Conservation (phyloP, 2,888 invertebrate species). For the Melieria omissa region DNA sequence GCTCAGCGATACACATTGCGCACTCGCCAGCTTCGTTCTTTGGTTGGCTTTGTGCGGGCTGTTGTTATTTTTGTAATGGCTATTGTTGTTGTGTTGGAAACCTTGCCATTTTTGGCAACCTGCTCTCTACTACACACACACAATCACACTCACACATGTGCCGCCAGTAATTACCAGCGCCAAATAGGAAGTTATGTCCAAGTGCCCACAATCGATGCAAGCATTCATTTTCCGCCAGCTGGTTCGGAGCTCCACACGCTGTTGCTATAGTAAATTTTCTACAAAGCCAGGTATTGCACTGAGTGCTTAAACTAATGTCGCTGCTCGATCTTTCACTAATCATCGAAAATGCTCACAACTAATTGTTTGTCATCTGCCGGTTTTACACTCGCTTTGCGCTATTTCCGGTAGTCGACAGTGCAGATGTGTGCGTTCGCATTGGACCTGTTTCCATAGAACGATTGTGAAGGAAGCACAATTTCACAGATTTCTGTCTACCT, state of each 20-base stretch:
- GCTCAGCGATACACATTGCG: too few relatives aligned
- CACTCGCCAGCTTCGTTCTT: neutral
- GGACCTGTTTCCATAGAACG: neutral
- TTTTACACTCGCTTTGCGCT: neutral
- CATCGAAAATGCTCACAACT: neutral
- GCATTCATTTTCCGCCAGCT: neutral
- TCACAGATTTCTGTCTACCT: too few relatives aligned
- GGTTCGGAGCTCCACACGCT: neutral
- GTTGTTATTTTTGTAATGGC: neutral
- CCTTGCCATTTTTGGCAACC: slow-evolving; percentile 60
- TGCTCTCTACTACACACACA: slow-evolving; percentile 50
- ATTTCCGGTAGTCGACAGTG: slow-evolving; percentile 16
- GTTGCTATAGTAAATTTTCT: too few relatives aligned
- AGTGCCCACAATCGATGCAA: neutral
- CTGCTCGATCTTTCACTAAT: too few relatives aligned
- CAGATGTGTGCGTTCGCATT: too few relatives aligned
- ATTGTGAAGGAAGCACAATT: neutral
- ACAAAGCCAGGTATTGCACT: too few relatives aligned
- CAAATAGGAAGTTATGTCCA: neutral
- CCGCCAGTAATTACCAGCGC: neutral
- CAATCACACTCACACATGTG: slow-evolving; percentile 26
- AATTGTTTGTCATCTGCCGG: slow-evolving; percentile 13
- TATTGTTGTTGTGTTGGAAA: slow-evolving; percentile 42
- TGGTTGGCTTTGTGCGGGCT: neutral
- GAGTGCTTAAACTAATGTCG: too few relatives aligned